These are phyloP conservation scores for Leuciscus idus DNA, from an alignment of 2,113 vertebrate genomes.

Conservation along the genomic window DNA sequence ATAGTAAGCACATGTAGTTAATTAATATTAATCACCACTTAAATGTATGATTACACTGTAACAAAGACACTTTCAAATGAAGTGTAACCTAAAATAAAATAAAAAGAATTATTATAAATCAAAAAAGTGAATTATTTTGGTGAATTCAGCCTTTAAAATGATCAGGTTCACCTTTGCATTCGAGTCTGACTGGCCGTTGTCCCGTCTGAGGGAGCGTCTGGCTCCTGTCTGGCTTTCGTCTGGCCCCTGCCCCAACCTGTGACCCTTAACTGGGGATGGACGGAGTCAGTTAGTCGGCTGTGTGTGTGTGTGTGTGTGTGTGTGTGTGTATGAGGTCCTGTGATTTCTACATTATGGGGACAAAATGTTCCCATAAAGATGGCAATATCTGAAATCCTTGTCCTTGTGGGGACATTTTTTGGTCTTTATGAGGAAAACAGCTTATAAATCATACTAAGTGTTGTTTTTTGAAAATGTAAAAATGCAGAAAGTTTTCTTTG, in stretches of 20 bases:
- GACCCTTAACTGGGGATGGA: constrained; percentile 63
- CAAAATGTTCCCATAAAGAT: no score
- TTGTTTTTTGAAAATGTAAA: no score
- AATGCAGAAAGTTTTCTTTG: no score
- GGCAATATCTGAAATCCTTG: no score
- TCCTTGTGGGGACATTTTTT: no score
- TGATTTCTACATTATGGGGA: neutral
- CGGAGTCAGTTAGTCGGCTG: constrained; percentile 53
- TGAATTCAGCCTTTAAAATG: neutral
- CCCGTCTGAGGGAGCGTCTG: constrained; percentile 57
- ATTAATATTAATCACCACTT: no score
- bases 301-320: neutral
- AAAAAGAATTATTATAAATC: neutral
- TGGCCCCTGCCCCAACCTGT: constrained; percentile 55
- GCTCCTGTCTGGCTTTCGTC: constrained; percentile 41
- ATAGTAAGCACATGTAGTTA: no score
- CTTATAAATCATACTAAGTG: no score
- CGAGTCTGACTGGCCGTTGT: constrained; percentile 50
- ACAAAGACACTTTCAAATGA: no score
- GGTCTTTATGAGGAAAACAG: no score
- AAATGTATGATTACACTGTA: no score
- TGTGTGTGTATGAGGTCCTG: neutral
- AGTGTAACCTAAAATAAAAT: neutral
- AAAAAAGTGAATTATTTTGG: neutral
- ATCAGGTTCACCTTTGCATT: constrained; percentile 34